A percentile compares a stretch with the other conserved stretches of the same genome.
These are phyloP conservation scores for Monodelphis domestica DNA, from an alignment of 2,797 vertebrate species.

Conservation along the genomic window DNA sequence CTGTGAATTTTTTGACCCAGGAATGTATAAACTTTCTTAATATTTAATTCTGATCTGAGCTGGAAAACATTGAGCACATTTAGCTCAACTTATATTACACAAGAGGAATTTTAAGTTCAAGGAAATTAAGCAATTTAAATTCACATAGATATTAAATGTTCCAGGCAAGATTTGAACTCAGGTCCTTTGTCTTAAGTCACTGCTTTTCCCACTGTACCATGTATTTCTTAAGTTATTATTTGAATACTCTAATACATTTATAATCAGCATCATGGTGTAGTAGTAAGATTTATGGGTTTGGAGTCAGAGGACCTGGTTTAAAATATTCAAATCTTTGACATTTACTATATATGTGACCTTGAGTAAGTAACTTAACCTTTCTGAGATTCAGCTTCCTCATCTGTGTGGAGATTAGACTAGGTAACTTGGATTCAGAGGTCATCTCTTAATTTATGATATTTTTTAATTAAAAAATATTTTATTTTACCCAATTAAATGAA, in stretches of 20 bases:
- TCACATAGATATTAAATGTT: not conserved
- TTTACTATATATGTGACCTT: not conserved
- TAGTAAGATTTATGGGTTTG: not conserved
- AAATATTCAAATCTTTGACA: not conserved
- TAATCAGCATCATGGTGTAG: not conserved
- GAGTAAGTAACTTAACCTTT: no score
- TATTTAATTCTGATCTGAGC: not conserved
- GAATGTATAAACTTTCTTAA: not conserved
- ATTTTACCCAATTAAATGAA: no score
- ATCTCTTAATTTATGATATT: not conserved
- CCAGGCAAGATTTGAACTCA: not conserved
- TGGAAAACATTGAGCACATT: constrained; percentile 7
- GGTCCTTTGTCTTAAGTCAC: not conserved
- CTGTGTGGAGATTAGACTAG: not conserved
- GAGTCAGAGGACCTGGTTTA: not conserved
- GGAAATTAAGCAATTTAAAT: not conserved
- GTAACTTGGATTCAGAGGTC: not conserved
- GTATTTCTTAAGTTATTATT: not conserved
- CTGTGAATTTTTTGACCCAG: not conserved
- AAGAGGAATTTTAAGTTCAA: not conserved
- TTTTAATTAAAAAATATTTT: no score
- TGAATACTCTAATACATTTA: not conserved
- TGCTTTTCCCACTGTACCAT: not conserved
- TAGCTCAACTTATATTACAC: not conserved
- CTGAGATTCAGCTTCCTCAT: not conserved